Base-by-base conservation (phyloP, 2,797 vertebrate genomes). In the Peromyscus aztecus region DNA sequence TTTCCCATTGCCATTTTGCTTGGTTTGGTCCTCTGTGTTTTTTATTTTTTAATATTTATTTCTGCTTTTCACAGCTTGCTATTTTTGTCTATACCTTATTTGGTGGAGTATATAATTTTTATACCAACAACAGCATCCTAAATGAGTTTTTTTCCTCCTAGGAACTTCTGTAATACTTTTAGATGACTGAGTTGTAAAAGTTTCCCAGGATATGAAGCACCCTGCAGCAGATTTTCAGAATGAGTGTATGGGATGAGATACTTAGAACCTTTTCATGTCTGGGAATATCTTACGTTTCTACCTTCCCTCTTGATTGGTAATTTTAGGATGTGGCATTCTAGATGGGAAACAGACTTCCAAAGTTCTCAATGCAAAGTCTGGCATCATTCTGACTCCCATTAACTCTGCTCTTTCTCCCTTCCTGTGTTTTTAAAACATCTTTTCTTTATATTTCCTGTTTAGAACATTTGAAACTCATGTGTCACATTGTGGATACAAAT, bases 101-200 rank as follows among this genome's bases (percentile, higher is more conserved):
- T 43, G 55, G 40, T 83, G 57, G 83, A 75, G 4, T 16, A 55
- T 9, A 65, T 43, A 63, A 55, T 63, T 63, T 89, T 89, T 59
- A 69, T 16, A 84, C 43, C 29, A 73, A 19, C 5, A 78, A 40
- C 11, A 75, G 12, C 37, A 76, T 93, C 61, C 21, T 24, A 31
- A 52, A 77, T 43, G 29, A 85, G 13, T 55, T 55, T 52, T 92
- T 86, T 52, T 24, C 12, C 3, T 21, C 27, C n/a, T 29, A 63
- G 75, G 43, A 89, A 91, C 27, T 24, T 95, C 65, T 40, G 21
- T 86, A 77, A 31, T 97, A 63, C 88, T 97, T 96, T 91, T 87
- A 78, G 78, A 89, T 89, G 89, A 91, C 76, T 10, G 40, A 91
- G 31, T 91, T 78, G 95, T 95, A 81, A 87, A 88, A 71, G 34